Percentiles rank a stretch among this genome's conserved stretches.
phyloP scores from a whole-genome alignment of 2,113 vertebrate species.

The Atlantisia rogersi region DNA sequence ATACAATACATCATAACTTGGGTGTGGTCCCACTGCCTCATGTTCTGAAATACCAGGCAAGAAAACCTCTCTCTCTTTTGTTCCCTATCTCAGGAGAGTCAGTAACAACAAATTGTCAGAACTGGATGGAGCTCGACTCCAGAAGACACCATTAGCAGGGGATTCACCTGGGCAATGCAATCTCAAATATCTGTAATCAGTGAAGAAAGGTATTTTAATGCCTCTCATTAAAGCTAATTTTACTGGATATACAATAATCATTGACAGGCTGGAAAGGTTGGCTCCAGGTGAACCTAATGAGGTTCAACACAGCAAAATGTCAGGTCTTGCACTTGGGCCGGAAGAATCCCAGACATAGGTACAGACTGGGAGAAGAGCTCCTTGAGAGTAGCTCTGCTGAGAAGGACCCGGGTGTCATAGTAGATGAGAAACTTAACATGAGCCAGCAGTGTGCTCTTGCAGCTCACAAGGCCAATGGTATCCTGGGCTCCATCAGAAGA shows the following conservation, averaged over 20 bases:
- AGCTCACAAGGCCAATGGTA: too few species aligned
- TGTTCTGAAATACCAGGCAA: background rate
- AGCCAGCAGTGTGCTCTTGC: too few species aligned
- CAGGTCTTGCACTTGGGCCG: too few species aligned
- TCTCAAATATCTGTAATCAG: background rate
- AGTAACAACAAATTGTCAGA: background rate
- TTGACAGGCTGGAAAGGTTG: too few species aligned
- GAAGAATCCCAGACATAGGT: too few species aligned
- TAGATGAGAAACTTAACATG: too few species aligned
- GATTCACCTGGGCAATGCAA: background rate
- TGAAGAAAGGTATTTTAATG: background rate
- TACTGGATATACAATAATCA: background rate
- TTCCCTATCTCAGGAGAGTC: background rate
- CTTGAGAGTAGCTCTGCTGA: too few species aligned
- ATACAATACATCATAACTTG: background rate
- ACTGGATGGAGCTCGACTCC: background rate
- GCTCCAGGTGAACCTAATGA: too few species aligned
- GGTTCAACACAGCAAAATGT: too few species aligned
- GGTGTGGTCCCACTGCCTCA: background rate
- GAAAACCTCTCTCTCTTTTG: background rate
- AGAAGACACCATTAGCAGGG: background rate
- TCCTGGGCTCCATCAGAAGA: too few species aligned
- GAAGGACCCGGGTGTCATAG: too few species aligned
- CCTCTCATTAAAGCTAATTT: background rate
- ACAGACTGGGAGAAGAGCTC: too few species aligned